Evolutionary conservation across 2,797 vertebrate species (phyloP).

Genomic region (Helicolenus hilgendorfi): DNA sequence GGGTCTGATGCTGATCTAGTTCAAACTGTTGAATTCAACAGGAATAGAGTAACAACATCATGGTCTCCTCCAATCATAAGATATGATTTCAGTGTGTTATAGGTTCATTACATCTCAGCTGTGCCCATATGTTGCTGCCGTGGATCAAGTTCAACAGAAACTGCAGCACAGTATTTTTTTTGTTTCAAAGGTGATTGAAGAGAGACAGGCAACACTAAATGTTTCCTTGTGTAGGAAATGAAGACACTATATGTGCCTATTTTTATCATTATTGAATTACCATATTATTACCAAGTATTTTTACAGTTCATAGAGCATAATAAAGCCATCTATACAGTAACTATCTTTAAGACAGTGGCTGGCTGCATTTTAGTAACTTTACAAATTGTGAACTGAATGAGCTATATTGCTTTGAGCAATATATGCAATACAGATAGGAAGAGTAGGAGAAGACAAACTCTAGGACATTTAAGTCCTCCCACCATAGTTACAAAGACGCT

Average conservation of each 20-base stretch:
- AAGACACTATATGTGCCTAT: too few relatives aligned
- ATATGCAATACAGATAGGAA: not conserved
- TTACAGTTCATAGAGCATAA: not conserved
- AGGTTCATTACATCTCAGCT: not conserved
- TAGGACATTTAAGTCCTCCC: not conserved
- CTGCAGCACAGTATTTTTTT: not conserved
- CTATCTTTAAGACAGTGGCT: not conserved
- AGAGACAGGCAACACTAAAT: not conserved
- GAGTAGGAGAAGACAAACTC: not conserved
- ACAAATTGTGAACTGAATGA: not conserved
- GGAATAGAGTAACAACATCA: not conserved
- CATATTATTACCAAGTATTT: not conserved
- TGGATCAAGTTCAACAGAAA: not conserved
- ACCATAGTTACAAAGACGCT: not conserved
- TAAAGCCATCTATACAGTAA: not conserved
- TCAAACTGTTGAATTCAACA: not conserved
- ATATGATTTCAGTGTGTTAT: not conserved
- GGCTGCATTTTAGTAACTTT: not conserved
- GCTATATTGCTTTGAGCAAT: not conserved
- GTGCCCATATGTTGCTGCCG: not conserved
- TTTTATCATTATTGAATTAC: too few relatives aligned
- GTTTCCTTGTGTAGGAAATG: not conserved
- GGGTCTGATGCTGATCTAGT: not conserved
- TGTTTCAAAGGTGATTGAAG: not conserved
- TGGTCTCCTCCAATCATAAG: not conserved